phyloP scores from a whole-genome alignment of 2,113 vertebrate genomes.

The Epinephelus lanceolatus region DNA sequence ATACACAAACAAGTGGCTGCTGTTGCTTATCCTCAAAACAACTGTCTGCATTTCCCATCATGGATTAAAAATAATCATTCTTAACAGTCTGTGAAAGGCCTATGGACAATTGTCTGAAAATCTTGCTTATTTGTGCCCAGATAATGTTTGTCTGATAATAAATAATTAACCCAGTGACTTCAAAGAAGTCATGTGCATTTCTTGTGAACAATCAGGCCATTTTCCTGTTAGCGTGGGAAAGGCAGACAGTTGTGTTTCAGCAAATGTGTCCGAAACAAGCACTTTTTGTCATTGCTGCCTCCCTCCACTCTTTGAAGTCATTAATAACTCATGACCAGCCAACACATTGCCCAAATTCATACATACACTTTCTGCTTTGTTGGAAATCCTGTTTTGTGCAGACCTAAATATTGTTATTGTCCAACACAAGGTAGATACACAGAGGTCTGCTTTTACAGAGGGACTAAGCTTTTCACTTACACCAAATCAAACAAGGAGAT shows the following conservation, averaged over 20 bases:
- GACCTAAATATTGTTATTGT: background rate
- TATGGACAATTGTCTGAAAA: background rate
- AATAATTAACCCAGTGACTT: slow-evolving; percentile 31
- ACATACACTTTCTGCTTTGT: background rate
- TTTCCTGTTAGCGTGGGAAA: slow-evolving; percentile 52
- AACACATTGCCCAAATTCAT: slow-evolving; percentile 1
- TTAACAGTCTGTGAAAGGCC: background rate
- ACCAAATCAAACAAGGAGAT: background rate
- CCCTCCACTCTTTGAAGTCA: slow-evolving; percentile 1
- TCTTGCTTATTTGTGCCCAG: slow-evolving; percentile 3
- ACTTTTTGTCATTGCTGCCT: slow-evolving; percentile 11
- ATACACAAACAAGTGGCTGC: background rate
- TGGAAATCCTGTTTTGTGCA: background rate
- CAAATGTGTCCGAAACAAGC: slow-evolving; percentile 14
- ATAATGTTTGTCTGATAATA: background rate
- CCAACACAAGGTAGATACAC: background rate
- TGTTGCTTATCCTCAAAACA: background rate
- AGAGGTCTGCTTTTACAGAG: background rate
- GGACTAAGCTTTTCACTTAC: background rate
- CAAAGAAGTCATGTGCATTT: slow-evolving; percentile 38
- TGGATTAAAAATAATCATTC: background rate
- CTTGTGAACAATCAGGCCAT: slow-evolving; percentile 27
- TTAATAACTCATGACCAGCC: slow-evolving; percentile 23
- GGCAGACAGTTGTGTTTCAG: background rate
- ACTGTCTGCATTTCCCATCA: background rate